phyloP scores from a whole-genome alignment of 1,140 invertebrate genomes.

The Elysia chlorotica region DNA sequence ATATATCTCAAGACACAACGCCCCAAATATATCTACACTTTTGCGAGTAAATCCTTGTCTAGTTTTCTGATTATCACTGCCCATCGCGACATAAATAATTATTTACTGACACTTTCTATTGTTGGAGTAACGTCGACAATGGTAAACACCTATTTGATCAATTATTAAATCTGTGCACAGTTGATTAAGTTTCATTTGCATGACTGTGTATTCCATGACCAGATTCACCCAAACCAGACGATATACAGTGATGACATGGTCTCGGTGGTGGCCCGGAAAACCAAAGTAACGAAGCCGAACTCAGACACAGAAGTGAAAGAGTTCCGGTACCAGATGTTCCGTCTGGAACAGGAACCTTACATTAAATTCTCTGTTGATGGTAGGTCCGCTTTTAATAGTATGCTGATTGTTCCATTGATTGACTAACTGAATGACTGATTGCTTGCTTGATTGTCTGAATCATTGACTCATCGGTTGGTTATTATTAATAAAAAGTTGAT shows the following conservation, averaged over 20 bases:
- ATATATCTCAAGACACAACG: no score
- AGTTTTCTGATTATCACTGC: not conserved
- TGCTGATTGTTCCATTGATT: no score
- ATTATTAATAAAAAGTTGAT: no score
- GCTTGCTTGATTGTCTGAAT: no score
- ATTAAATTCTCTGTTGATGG: slow-evolving; percentile 30
- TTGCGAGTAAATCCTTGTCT: not conserved
- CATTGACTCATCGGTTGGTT: no score
- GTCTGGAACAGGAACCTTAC: slow-evolving; percentile 23
- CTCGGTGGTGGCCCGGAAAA: slow-evolving; percentile 30
- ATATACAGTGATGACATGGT: slow-evolving; percentile 32
- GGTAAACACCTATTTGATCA: no score
- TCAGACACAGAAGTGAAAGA: not conserved
- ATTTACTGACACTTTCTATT: no score
- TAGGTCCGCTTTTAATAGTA: not conserved
- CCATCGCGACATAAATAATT: not conserved
- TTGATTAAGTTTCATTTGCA: not conserved
- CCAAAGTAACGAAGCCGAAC: not conserved
- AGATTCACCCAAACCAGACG: slow-evolving; percentile 43
- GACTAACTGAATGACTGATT: no score
- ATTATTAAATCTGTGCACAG: no score
- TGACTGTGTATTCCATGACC: not conserved
- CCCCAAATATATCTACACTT: no score
- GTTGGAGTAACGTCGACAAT: no score
- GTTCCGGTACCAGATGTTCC: slow-evolving; percentile 36